Percentiles rank a stretch among this genome's conserved stretches.
Evolutionary conservation across 2,797 vertebrate species (phyloP).

Genomic region (Sternotherus odoratus): DNA sequence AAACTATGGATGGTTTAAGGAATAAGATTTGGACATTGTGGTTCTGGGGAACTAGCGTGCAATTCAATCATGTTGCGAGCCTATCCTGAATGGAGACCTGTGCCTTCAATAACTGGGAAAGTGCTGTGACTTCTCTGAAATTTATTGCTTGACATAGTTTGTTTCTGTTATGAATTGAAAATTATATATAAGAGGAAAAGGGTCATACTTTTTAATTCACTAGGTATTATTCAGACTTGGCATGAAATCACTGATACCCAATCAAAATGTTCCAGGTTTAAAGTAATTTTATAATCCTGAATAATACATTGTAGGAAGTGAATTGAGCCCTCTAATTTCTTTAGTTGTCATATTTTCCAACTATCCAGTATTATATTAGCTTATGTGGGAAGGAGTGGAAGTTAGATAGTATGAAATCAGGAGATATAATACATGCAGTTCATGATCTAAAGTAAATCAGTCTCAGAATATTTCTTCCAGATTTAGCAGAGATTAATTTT

Average conservation of each 20-base stretch:
- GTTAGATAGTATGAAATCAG: slow-evolving; percentile 56
- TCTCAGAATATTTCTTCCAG: slow-evolving; percentile 37
- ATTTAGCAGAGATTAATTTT: slow-evolving; percentile 55
- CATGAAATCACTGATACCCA: neutral
- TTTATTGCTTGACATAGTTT: neutral
- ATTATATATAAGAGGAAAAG: neutral
- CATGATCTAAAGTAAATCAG: slow-evolving; percentile 63
- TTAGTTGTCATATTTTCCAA: slow-evolving; percentile 37
- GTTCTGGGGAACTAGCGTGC: neutral
- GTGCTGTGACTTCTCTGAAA: neutral
- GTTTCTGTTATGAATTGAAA: slow-evolving; percentile 12
- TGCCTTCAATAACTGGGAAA: neutral
- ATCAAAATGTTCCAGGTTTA: neutral
- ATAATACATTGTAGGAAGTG: neutral
- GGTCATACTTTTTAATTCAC: neutral
- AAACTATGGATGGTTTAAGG: slow-evolving; percentile 16
- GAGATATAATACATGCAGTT: slow-evolving; percentile 31
- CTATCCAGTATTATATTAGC: slow-evolving; percentile 8
- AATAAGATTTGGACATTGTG: slow-evolving; percentile 3
- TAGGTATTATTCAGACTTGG: neutral
- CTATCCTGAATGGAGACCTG: neutral
- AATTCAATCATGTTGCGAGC: slow-evolving; percentile 23
- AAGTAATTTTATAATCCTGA: slow-evolving; percentile 15
- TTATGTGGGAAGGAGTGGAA: slow-evolving; percentile 23
- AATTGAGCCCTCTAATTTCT: slow-evolving; percentile 18